Evolutionary conservation across 2,113 vertebrate species (phyloP).

Genomic region (Charadrius vociferus): DNA sequence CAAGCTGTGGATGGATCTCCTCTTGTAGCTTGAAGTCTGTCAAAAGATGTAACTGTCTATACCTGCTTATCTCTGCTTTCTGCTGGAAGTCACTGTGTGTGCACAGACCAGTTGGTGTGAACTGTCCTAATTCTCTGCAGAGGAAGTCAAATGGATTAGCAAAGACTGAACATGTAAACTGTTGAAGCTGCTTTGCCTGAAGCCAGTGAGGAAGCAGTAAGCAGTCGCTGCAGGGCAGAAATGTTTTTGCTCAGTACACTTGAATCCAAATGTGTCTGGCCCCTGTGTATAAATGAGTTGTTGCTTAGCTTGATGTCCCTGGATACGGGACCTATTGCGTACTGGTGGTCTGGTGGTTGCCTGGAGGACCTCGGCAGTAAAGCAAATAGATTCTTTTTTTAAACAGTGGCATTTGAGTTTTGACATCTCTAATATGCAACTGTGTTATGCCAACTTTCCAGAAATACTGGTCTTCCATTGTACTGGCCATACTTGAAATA

Average conservation of each 20-base stretch:
- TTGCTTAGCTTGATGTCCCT: neutral
- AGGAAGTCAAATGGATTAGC: neutral
- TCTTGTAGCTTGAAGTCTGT: neutral
- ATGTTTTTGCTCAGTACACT: neutral
- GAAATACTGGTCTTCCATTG: slow-evolving; percentile 55
- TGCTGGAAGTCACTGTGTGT: neutral
- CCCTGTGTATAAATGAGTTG: neutral
- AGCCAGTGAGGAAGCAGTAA: neutral
- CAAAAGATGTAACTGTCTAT: neutral
- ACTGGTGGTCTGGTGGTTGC: slow-evolving; percentile 47
- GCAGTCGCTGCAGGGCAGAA: neutral
- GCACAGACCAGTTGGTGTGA: neutral
- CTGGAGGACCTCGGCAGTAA: slow-evolving; percentile 12
- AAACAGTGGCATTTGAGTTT: slow-evolving; percentile 37
- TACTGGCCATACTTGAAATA: slow-evolving; percentile 23
- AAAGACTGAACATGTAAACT: neutral
- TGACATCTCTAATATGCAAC: slow-evolving; percentile 37
- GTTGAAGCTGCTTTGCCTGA: slow-evolving; percentile 21
- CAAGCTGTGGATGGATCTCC: neutral
- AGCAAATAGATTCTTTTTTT: slow-evolving; percentile 54
- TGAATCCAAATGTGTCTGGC: neutral
- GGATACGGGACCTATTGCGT: neutral
- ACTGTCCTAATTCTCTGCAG: neutral
- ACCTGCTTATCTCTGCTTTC: neutral
- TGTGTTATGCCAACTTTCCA: slow-evolving; percentile 52